A percentile compares a stretch with the other conserved stretches of the same genome.
Evolutionary conservation across 2,888 invertebrate genomes (phyloP).

Genomic region (Macaria liturata): DNA sequence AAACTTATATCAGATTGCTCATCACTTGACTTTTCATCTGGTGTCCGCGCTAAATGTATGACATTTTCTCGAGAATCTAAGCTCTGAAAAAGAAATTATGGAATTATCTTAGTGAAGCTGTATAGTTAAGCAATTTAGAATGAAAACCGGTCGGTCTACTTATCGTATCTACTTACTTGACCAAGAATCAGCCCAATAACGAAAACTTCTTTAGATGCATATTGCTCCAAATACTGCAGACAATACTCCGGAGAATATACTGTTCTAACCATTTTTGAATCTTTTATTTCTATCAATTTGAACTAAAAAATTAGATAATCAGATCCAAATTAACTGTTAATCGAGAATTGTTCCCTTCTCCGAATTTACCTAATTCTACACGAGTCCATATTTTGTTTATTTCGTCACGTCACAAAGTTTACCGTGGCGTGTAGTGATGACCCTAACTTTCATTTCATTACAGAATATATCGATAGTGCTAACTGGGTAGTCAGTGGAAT

Average conservation of each 20-base stretch:
- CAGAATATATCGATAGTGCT: too few relatives aligned
- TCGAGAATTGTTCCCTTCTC: too few relatives aligned
- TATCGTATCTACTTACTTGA: conserved; percentile 83
- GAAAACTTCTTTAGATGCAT: conserved; percentile 85
- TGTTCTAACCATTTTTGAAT: conserved; percentile 85
- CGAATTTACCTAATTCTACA: too few relatives aligned
- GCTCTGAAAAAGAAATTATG: conserved; percentile 65
- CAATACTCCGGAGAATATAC: conserved; percentile 87
- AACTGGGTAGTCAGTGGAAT: too few relatives aligned
- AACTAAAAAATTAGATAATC: too few relatives aligned
- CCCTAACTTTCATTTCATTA: too few relatives aligned
- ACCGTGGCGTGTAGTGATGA: too few relatives aligned
- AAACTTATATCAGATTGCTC: conserved; percentile 58
- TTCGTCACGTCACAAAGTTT: too few relatives aligned
- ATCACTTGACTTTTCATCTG: conserved; percentile 77
- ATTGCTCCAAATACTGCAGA: conserved; percentile 86
- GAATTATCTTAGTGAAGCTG: neutral
- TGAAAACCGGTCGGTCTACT: neutral
- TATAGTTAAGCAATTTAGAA: neutral
- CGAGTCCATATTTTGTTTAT: too few relatives aligned
- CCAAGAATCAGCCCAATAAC: conserved; percentile 90
- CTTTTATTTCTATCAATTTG: neutral
- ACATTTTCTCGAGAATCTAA: conserved; percentile 88
- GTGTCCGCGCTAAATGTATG: conserved; percentile 91
- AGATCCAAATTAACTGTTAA: too few relatives aligned